Conservation (phyloP, 2,888 invertebrate genomes). For the Liodrosophila aerea region DNA sequence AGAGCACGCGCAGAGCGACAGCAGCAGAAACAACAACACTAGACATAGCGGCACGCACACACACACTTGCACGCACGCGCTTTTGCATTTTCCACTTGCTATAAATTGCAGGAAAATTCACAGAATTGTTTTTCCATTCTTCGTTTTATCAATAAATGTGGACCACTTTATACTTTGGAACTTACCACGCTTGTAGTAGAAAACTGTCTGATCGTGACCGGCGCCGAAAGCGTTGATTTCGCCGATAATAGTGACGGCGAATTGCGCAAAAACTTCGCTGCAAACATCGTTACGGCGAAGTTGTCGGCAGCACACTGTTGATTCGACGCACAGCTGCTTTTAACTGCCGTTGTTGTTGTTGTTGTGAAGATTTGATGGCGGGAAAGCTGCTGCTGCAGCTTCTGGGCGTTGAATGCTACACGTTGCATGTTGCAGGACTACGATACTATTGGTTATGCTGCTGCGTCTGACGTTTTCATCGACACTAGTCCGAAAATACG, state of each 20-base stretch:
- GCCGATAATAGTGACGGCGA: constrained; percentile 18
- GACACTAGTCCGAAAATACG: constrained; percentile 26
- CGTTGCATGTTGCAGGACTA: constrained; percentile 41
- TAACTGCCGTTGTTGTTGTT: background rate
- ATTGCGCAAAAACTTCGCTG: constrained; percentile 23
- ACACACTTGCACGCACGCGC: background rate
- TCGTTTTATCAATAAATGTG: no score
- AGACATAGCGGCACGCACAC: no score
- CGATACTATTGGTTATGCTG: background rate
- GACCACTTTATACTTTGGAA: no score
- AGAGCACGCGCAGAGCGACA: constrained; percentile 9
- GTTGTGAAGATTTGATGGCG: constrained; percentile 24
- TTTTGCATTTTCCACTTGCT: no score
- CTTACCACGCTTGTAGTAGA: constrained; percentile 44
- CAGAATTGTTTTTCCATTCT: no score
- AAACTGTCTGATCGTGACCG: constrained; percentile 55
- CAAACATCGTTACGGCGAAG: constrained; percentile 13
- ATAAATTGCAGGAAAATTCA: no score
- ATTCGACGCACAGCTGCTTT: constrained; percentile 24
- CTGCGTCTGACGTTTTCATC: constrained; percentile 24
- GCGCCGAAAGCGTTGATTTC: constrained; percentile 1
- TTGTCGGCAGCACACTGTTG: constrained; percentile 18
- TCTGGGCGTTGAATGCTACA: constrained; percentile 4
- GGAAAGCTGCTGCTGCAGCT: constrained; percentile 1
- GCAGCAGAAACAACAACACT: background rate